Evolutionary conservation across 2,113 vertebrate genomes (phyloP).

Genomic region (Triplophysa rosa): DNA sequence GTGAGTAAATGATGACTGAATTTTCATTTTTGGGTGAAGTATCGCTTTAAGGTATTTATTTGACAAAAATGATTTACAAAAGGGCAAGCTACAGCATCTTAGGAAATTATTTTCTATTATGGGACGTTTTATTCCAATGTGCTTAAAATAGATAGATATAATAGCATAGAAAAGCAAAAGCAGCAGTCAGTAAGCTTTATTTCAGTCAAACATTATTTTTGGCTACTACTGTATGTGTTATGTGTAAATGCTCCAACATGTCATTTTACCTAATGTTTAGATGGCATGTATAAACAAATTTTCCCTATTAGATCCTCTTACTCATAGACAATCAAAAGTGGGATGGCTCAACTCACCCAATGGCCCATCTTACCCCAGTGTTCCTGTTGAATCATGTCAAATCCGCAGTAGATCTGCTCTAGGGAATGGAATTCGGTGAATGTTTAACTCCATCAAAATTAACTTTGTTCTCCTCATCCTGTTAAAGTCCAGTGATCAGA

Average conservation of each 20-base stretch:
- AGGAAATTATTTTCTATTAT: too few relatives aligned
- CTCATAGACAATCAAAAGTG: too few relatives aligned
- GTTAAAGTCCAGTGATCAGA: conserved; percentile 18
- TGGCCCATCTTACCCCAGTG: neutral
- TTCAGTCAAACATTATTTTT: neutral
- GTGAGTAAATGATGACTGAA: too few relatives aligned
- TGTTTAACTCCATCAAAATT: conserved; percentile 13
- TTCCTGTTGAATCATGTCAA: neutral
- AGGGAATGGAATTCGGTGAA: neutral
- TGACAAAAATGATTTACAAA: too few relatives aligned
- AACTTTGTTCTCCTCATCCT: conserved; percentile 26
- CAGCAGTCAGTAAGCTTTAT: too few relatives aligned
- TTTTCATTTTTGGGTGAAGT: too few relatives aligned
- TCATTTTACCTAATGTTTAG: neutral
- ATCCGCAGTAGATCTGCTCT: neutral
- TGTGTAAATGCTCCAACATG: neutral
- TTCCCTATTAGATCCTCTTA: neutral
- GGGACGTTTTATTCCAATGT: too few relatives aligned
- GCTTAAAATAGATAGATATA: too few relatives aligned
- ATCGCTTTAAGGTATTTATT: too few relatives aligned
- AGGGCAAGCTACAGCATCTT: too few relatives aligned
- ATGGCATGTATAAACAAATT: neutral
- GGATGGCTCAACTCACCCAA: neutral
- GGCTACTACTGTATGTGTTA: neutral
- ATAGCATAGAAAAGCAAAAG: too few relatives aligned